Percentiles rank a stretch among this genome's conserved stretches.
Conservation (phyloP, 2,797 vertebrate genomes). For the Ammospiza maritima region DNA sequence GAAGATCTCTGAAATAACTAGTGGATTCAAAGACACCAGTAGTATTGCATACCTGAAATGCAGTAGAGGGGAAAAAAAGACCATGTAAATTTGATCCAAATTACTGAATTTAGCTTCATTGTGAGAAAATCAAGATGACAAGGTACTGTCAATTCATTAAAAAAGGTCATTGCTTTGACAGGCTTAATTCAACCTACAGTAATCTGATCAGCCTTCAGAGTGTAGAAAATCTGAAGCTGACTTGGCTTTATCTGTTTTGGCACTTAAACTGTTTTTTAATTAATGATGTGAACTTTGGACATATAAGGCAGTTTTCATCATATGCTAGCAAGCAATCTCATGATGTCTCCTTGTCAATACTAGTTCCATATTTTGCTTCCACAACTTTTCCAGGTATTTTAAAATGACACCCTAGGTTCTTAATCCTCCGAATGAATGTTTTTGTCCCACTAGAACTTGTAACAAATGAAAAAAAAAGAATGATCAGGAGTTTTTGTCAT, state of each 20-base stretch:
- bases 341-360: constrained; percentile 26
- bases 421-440: background rate
- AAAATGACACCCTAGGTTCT: background rate
- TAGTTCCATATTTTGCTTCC: constrained; percentile 23
- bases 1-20: background rate
- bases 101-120: background rate
- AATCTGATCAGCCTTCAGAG: constrained; percentile 15
- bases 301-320: constrained; percentile 8
- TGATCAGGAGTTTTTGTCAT: background rate
- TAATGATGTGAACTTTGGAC: constrained; percentile 41
- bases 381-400: constrained; percentile 32
- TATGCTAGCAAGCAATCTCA: constrained; percentile 26
- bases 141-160: constrained; percentile 28
- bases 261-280: constrained; percentile 53
- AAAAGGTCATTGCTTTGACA: constrained; percentile 57
- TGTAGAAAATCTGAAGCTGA: constrained; percentile 41
- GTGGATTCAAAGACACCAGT: background rate
- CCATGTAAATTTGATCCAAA: background rate
- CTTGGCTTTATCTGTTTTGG: constrained; percentile 58
- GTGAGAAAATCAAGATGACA: constrained; percentile 40
- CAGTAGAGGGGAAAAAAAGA: background rate
- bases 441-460: background rate
- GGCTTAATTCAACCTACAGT: constrained; percentile 48
- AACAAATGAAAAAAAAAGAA: background rate
- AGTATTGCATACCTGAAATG: background rate